phyloP scores from a whole-genome alignment of 2,113 vertebrate species.

The Apodemus speciosus region DNA sequence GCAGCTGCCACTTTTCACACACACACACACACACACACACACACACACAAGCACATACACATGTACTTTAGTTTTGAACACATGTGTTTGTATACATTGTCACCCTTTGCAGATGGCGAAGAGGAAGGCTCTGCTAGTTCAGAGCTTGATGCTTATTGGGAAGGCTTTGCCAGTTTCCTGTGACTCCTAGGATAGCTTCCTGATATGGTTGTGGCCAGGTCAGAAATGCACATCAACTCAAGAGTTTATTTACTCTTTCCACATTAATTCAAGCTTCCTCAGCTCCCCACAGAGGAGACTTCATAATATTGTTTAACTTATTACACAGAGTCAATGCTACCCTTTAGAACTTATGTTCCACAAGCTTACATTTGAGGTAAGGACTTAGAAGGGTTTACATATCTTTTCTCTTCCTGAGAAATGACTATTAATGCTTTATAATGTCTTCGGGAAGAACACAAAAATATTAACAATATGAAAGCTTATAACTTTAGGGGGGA shows the following conservation, averaged over 20 bases:
- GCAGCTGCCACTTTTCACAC: not conserved
- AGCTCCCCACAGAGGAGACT: not conserved
- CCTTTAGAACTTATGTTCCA: not conserved
- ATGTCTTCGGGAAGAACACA: not conserved
- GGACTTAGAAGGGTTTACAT: not conserved
- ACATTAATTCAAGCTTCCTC: not conserved
- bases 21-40: not conserved
- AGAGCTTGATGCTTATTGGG: no score
- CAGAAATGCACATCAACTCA: not conserved
- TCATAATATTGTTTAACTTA: constrained; percentile 7
- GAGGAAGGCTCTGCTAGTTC: not conserved
- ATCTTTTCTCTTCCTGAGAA: not conserved
- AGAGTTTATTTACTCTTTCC: not conserved
- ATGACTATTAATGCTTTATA: constrained; percentile 7
- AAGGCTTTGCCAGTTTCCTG: not conserved
- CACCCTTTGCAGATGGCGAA: not conserved
- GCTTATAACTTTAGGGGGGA: not conserved
- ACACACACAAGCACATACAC: not conserved
- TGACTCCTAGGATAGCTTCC: not conserved
- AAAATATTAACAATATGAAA: not conserved
- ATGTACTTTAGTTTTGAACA: no score
- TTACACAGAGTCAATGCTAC: not conserved
- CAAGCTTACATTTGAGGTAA: not conserved
- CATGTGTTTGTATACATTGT: not conserved
- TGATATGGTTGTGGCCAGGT: not conserved